Evolutionary conservation across 2,888 invertebrate species (phyloP).

Genomic region (Pelosia muscerda): DNA sequence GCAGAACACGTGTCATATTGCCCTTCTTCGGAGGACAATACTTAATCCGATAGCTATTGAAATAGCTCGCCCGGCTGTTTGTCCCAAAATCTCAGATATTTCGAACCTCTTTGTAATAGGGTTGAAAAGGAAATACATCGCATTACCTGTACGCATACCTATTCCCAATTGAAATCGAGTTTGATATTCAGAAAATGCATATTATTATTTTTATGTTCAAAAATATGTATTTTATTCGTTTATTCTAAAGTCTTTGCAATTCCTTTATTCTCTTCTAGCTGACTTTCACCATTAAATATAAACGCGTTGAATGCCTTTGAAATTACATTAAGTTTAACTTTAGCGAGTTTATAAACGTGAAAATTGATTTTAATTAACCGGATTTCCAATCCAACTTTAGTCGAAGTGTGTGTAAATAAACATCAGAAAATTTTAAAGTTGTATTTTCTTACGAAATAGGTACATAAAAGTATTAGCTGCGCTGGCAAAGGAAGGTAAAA

Average conservation of each 20-base stretch:
- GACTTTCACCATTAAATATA: neutral
- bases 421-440: neutral
- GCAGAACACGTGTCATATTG: slow-evolving; percentile 56
- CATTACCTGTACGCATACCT: neutral
- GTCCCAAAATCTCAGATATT: slow-evolving; percentile 37
- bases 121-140: slow-evolving; percentile 1
- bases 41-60: slow-evolving; percentile 49
- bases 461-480: neutral
- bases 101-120: slow-evolving; percentile 21
- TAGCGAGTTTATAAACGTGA: neutral
- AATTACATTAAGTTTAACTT: neutral
- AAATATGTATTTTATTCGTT: neutral
- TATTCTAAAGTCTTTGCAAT: neutral
- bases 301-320: neutral
- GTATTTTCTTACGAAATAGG: neutral
- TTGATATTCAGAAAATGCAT: neutral
- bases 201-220: neutral
- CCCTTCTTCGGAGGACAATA: slow-evolving; percentile 55
- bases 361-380: neutral
- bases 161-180: neutral
- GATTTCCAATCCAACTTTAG: neutral
- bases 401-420: neutral
- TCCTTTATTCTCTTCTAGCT: too few relatives aligned
- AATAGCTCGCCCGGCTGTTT: slow-evolving; percentile 38
- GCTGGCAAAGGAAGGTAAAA: neutral